A percentile compares a stretch with the other conserved stretches of the same genome.
Conservation (phyloP, 1,140 invertebrate genomes). For the Paramacrobiotus metropolitanus region DNA sequence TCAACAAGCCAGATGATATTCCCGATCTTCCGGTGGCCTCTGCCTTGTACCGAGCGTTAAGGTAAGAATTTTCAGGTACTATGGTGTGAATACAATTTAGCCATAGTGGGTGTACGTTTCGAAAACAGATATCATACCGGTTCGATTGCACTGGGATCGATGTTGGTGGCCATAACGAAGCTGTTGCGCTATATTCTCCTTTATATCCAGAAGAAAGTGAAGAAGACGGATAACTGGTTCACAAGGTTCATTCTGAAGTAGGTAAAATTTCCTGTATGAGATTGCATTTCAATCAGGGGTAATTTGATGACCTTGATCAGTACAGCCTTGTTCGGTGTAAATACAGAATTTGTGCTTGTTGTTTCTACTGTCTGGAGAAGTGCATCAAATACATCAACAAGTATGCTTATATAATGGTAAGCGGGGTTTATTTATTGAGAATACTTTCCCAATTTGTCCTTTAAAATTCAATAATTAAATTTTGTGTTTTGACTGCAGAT, state of each 20-base stretch:
- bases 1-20: conserved; percentile 39
- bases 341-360: conserved; percentile 32
- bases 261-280: conserved; percentile 12
- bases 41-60: background rate
- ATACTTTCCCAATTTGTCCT: background rate
- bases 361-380: conserved; percentile 70
- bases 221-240: conserved; percentile 30
- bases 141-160: conserved; percentile 71
- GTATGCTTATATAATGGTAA: conserved; percentile 80
- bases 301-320: no score
- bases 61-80: background rate
- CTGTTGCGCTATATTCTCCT: conserved; percentile 61
- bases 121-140: conserved; percentile 67
- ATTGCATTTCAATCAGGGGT: conserved; percentile 6
- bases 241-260: conserved; percentile 25
- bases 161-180: conserved; percentile 69
- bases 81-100: background rate
- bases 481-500: background rate
- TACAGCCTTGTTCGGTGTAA: background rate
- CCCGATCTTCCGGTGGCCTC: conserved; percentile 31
- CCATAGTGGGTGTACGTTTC: no score
- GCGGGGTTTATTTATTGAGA: background rate
- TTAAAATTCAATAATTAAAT: background rate
- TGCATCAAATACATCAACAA: conserved; percentile 48
- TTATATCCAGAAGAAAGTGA: conserved; percentile 55